Evolutionary conservation across 2,113 vertebrate genomes (phyloP), one percentile per base, ranked within the genome.

Genomic region (Archocentrus centrarchus): DNA sequence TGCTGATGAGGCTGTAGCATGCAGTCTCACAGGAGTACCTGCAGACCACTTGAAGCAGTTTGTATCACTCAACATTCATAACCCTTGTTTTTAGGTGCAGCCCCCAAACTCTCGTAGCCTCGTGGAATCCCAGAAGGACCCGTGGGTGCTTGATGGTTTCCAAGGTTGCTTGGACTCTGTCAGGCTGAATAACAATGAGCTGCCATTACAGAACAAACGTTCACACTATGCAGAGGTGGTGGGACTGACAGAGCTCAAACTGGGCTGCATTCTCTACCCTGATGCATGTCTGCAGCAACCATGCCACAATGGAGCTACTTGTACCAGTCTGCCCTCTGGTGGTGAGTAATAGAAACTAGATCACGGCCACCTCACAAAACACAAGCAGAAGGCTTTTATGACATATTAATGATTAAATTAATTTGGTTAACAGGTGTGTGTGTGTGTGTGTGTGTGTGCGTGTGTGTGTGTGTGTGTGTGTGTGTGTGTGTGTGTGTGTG

Each of bases 151-250:
- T 59, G 95, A 97, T 0, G 98, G 98, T 60, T 99, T 99, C 91
- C 98, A 99, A 93, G 98, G 98, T 79, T 99, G 98, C 93, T 94
- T 99, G 94, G 98, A 99, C 91, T 98, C 98, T 0, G 97, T 99
- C 76, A 90, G 96, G 86, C 94, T 99, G 3, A 99, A 99, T 5
- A 95, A 96, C 93, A 96, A 97, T 0, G 97, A 99, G 79, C 95
- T 99, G 91, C 98, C 98, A 0, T 97, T 99, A 53, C 98, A 99
- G 64, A 99, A 98, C 96, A 99, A 99, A 83, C 97, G 97, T 79
- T 98, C 97, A 41, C 97, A 94, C 86, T 97, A 97, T 1, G 98
- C 97, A 0, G 98, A 99, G 90, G 98, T 99, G 88, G 97, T 98
- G 59, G 97, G 97, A n/a, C 95, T 99, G 91, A 97, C 97, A 0